Evolutionary conservation across 2,888 invertebrate genomes (phyloP).

Genomic region (Cosmopolites sordidus): DNA sequence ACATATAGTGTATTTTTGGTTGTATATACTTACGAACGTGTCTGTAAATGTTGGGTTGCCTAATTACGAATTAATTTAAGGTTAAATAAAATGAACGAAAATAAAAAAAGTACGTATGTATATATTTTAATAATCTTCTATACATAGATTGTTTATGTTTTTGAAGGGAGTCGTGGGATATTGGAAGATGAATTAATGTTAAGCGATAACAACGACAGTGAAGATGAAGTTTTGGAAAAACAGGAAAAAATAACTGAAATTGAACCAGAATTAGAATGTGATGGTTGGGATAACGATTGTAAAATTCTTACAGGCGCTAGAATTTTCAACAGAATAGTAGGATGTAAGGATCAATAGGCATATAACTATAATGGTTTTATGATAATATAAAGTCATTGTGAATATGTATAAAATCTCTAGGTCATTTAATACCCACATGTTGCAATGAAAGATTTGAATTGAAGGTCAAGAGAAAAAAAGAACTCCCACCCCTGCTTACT

Average conservation of each 20-base stretch:
- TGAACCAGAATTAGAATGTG: conserved; percentile 37
- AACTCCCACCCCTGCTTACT: conserved; percentile 33
- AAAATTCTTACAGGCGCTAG: conserved; percentile 25
- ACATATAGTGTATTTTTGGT: too few species aligned
- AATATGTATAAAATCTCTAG: conserved; percentile 24
- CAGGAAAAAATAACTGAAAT: conserved; percentile 29
- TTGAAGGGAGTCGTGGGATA: too few species aligned
- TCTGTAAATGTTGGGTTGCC: too few species aligned
- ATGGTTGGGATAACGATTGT: conserved; percentile 42
- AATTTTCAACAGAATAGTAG: conserved; percentile 19
- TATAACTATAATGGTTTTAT: conserved; percentile 7
- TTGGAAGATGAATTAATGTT: too few species aligned
- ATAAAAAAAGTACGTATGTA: too few species aligned
- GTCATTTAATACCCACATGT: conserved; percentile 43
- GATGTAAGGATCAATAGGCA: conserved; percentile 30
- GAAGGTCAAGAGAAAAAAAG: conserved; percentile 34
- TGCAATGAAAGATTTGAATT: conserved; percentile 32
- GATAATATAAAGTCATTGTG: neutral
- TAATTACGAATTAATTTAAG: too few species aligned
- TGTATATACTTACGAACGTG: too few species aligned
- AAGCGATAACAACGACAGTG: neutral
- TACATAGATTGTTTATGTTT: too few species aligned
- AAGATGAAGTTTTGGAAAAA: neutral
- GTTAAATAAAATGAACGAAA: too few species aligned
- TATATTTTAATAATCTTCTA: too few species aligned